These are phyloP conservation scores for Lottia gigantea DNA, from an alignment of 2,888 invertebrate genomes.

Conservation along the genomic window DNA sequence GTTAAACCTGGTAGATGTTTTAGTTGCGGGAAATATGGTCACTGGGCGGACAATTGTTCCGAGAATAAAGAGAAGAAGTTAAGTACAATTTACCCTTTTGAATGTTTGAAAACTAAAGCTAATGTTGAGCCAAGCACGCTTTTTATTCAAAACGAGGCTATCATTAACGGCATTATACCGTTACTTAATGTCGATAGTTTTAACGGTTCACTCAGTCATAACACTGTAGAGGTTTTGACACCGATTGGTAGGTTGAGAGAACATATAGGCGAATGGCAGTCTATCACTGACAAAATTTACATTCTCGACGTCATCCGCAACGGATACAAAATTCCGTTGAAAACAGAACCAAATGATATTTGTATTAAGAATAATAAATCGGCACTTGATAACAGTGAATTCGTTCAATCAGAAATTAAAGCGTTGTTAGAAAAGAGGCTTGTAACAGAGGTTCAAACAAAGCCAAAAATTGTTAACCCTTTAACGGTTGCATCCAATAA, in stretches of 20 bases:
- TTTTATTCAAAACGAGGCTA: no score
- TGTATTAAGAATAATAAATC: background rate
- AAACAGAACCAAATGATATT: background rate
- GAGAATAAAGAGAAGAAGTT: background rate
- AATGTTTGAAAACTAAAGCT: no score
- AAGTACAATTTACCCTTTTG: no score
- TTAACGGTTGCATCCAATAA: background rate
- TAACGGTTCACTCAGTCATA: no score
- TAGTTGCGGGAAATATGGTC: conserved; percentile 3
- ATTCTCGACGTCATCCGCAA: background rate
- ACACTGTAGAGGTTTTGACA: background rate
- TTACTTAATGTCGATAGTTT: background rate
- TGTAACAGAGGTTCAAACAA: background rate
- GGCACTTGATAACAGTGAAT: background rate
- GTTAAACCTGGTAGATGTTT: conserved; percentile 9
- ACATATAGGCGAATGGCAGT: background rate
- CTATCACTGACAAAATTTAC: background rate
- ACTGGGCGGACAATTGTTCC: conserved; percentile 8
- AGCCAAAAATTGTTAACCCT: background rate
- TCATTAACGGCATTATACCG: background rate
- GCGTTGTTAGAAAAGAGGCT: background rate
- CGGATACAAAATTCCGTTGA: background rate
- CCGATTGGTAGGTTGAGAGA: background rate
- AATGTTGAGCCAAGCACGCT: no score
- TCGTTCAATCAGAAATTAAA: background rate